These are phyloP conservation scores for Clytia hemisphaerica DNA, from an alignment of 30 jellyfish, hydroid and myxozoan species.

Conservation along the genomic window DNA sequence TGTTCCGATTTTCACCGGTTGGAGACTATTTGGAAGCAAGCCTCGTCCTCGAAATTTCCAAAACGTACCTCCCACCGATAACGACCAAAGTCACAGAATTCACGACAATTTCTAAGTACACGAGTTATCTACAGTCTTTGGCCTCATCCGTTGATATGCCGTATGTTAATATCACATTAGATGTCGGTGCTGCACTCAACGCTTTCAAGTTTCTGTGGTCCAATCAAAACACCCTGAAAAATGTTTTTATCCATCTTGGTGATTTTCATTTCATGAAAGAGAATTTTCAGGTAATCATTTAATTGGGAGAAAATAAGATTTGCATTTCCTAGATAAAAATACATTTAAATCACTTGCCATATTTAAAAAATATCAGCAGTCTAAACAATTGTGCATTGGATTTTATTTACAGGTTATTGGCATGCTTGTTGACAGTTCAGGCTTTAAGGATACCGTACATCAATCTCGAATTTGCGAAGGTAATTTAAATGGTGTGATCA, in stretches of 20 bases:
- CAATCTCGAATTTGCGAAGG: neutral
- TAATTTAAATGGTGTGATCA: conserved; percentile 23
- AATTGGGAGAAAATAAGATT: conserved; percentile 28
- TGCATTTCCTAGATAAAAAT: no score
- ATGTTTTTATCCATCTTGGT: conserved; percentile 42
- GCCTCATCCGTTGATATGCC: conserved; percentile 34
- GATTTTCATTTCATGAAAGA: conserved; percentile 52
- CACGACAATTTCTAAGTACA: conserved; percentile 8
- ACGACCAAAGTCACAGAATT: conserved; percentile 35
- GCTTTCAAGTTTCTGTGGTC: conserved; percentile 39
- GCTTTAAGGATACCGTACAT: neutral
- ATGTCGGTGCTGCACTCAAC: conserved; percentile 41
- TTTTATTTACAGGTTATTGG: no score
- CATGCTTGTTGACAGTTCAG: neutral
- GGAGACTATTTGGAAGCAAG: neutral
- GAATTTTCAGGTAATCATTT: conserved; percentile 22
- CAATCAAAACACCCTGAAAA: conserved; percentile 19
- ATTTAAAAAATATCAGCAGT: no score
- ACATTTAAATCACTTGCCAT: no score
- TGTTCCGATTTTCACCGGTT: neutral
- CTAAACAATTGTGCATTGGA: no score
- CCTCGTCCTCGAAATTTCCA: neutral
- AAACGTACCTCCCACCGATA: conserved; percentile 40
- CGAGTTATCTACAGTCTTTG: conserved; percentile 15
- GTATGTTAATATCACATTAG: conserved; percentile 11